phyloP scores from a whole-genome alignment of 1,140 invertebrate genomes.

The Hylaeus volcanicus region DNA sequence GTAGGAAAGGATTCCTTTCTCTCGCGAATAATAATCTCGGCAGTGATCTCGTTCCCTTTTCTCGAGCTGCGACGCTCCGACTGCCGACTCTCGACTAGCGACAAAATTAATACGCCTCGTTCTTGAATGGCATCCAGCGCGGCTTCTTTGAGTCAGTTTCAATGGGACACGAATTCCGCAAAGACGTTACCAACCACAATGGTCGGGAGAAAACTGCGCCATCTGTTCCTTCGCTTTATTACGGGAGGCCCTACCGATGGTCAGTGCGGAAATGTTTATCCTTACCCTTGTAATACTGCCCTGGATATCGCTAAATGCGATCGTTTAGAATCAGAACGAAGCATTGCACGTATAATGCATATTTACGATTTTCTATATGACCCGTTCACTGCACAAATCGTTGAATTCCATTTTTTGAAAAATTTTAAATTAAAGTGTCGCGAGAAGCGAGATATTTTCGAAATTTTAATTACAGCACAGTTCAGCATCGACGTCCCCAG shows the following conservation, averaged over 20 bases:
- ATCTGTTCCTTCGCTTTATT: slow-evolving; percentile 20
- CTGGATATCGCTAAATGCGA: too few species aligned
- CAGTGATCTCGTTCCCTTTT: slow-evolving; percentile 44
- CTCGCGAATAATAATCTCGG: slow-evolving; percentile 39
- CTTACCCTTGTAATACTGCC: too few species aligned
- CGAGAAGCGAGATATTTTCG: too few species aligned
- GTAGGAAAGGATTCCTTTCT: slow-evolving; percentile 14
- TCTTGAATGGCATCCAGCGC: slow-evolving; percentile 24
- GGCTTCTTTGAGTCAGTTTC: slow-evolving; percentile 27
- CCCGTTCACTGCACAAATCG: too few species aligned
- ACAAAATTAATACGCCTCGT: slow-evolving; percentile 46
- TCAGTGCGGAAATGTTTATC: slow-evolving; percentile 12
- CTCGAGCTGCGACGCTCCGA: slow-evolving; percentile 7
- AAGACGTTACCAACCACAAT: slow-evolving; percentile 34
- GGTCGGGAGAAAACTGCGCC: background rate
- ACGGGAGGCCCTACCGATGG: background rate
- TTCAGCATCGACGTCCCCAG: background rate
- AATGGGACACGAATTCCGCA: slow-evolving; percentile 38
- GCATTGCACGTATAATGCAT: too few species aligned
- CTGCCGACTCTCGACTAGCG: background rate
- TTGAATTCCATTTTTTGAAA: too few species aligned
- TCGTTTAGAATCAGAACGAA: too few species aligned
- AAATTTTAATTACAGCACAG: too few species aligned
- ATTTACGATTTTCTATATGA: too few species aligned
- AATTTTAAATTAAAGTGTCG: too few species aligned